Evolutionary conservation across 2,888 invertebrate species (phyloP).

Genomic region (Gnatocerus cornutus): DNA sequence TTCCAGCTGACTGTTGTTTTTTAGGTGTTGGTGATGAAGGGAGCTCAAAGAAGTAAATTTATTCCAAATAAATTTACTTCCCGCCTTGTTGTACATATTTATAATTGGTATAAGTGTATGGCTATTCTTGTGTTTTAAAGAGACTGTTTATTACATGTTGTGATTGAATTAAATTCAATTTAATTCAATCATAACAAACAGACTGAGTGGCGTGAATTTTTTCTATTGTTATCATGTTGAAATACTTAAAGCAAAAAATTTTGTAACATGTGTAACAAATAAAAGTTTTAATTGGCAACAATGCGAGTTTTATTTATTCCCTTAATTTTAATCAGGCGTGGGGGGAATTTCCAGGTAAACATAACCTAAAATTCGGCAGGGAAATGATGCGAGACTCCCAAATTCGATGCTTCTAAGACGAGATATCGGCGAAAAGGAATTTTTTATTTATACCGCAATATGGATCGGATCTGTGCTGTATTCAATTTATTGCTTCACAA

Average conservation of each 20-base stretch:
- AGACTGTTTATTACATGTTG: constrained; percentile 9
- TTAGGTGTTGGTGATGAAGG: constrained; percentile 67
- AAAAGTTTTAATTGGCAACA: background rate
- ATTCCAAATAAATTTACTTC: constrained; percentile 55
- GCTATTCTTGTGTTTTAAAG: constrained; percentile 11
- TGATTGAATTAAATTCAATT: background rate
- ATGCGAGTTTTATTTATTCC: background rate
- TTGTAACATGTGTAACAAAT: constrained; percentile 13
- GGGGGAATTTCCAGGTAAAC: background rate
- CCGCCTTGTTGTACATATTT: constrained; percentile 23
- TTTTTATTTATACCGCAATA: constrained; percentile 3
- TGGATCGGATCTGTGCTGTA: constrained; percentile 70
- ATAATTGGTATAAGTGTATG: constrained; percentile 5
- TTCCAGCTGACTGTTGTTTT: constrained; percentile 49
- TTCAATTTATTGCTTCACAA: constrained; percentile 74
- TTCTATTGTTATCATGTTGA: constrained; percentile 14
- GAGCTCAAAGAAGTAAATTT: constrained; percentile 67
- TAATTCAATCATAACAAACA: background rate
- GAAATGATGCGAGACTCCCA: background rate
- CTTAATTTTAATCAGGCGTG: background rate
- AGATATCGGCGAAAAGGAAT: background rate
- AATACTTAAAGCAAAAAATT: constrained; percentile 21
- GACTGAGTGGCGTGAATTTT: constrained; percentile 18
- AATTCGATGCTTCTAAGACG: background rate
- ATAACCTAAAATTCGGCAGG: background rate